phyloP scores from a whole-genome alignment of 2,113 vertebrate genomes.

The Cepphus grylle region DNA sequence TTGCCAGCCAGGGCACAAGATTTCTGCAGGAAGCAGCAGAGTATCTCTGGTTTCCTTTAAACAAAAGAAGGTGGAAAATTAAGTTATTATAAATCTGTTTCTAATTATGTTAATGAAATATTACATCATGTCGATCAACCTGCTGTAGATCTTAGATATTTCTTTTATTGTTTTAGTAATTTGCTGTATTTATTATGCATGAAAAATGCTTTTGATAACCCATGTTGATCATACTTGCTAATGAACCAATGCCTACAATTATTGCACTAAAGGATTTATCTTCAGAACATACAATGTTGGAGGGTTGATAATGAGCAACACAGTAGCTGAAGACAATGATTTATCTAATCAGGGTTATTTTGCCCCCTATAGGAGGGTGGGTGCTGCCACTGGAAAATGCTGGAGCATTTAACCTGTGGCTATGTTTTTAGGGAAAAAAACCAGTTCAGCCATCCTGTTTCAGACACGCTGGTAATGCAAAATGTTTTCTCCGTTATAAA shows the following conservation, averaged over 20 bases:
- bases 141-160: background rate
- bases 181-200: constrained; percentile 6
- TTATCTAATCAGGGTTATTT: background rate
- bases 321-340: background rate
- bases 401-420: background rate
- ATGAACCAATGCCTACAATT: background rate
- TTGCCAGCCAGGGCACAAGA: background rate
- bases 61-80: background rate
- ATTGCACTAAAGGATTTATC: background rate
- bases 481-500: background rate
- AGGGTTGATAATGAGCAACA: background rate
- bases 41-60: background rate
- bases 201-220: constrained; percentile 1
- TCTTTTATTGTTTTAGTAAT: constrained; percentile 41
- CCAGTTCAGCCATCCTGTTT: background rate
- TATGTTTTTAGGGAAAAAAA: background rate
- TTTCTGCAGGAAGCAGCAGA: constrained; percentile 14
- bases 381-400: background rate
- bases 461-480: background rate
- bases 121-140: background rate
- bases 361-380: background rate
- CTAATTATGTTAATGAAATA: constrained; percentile 24
- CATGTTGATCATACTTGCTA: background rate
- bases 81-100: background rate
- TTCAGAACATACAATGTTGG: background rate